phyloP scores from a whole-genome alignment of 2,797 vertebrate species.

The Podarcis siculus region DNA sequence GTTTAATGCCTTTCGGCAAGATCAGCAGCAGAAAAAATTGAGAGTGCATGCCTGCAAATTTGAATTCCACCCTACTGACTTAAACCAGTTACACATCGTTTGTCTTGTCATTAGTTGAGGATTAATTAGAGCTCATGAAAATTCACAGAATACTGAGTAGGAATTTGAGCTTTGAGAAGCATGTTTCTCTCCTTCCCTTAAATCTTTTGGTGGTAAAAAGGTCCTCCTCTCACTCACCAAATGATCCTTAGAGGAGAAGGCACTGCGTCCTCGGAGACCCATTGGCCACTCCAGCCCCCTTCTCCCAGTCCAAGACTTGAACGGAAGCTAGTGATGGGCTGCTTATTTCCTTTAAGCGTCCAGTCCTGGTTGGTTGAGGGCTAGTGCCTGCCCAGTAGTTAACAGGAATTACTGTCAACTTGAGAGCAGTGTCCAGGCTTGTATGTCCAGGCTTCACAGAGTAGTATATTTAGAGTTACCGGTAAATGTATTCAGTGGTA shows the following conservation, averaged over 20 bases:
- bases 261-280: background rate
- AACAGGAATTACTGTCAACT: too few species aligned
- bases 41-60: background rate
- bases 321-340: too few species aligned
- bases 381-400: too few species aligned
- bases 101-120: background rate
- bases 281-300: too few species aligned
- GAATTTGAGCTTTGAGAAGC: background rate
- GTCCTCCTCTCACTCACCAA: background rate
- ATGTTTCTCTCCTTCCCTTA: background rate
- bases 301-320: too few species aligned
- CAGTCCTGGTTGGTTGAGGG: too few species aligned
- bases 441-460: too few species aligned
- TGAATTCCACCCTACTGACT: background rate
- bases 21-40: background rate
- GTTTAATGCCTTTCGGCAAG: background rate
- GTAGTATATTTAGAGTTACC: too few species aligned
- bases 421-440: too few species aligned
- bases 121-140: background rate
- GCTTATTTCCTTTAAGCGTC: too few species aligned
- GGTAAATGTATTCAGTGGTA: too few species aligned
- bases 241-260: background rate
- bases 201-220: background rate
- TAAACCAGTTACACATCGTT: background rate
- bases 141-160: background rate